These are phyloP conservation scores for Napeogenes inachia DNA, from an alignment of 2,888 invertebrate species.

Conservation along the genomic window DNA sequence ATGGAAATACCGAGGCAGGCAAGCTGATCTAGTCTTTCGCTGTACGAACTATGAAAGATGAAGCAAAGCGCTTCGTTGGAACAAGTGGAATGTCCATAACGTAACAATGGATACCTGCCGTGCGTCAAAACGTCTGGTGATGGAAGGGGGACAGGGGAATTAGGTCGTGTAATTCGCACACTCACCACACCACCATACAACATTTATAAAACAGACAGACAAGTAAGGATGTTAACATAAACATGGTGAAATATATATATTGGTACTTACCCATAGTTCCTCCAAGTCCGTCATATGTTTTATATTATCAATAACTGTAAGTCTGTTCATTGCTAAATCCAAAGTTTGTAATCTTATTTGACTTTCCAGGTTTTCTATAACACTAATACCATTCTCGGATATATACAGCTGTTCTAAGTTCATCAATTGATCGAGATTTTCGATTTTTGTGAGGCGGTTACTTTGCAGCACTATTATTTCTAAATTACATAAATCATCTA, in stretches of 20 bases:
- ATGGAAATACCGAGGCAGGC: no score
- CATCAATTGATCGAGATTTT: conserved; percentile 85
- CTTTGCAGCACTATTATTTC: conserved; percentile 92
- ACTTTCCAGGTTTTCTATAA: conserved; percentile 85
- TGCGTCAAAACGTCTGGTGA: no score
- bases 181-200: no score
- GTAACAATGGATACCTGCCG: no score
- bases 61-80: no score
- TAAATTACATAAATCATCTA: conserved; percentile 84
- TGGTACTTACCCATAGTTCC: conserved; percentile 92
- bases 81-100: no score
- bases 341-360: conserved; percentile 87
- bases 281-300: conserved; percentile 86
- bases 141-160: no score
- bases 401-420: conserved; percentile 92
- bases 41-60: no score
- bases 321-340: conserved; percentile 93
- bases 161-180: no score
- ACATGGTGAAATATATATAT: background rate
- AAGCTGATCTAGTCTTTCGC: no score
- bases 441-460: conserved; percentile 92
- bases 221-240: no score
- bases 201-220: no score
- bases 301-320: conserved; percentile 87
- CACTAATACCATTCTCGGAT: conserved; percentile 93